Evolutionary conservation across 2,113 vertebrate species (phyloP).

Genomic region (Todiramphus saurophagus): DNA sequence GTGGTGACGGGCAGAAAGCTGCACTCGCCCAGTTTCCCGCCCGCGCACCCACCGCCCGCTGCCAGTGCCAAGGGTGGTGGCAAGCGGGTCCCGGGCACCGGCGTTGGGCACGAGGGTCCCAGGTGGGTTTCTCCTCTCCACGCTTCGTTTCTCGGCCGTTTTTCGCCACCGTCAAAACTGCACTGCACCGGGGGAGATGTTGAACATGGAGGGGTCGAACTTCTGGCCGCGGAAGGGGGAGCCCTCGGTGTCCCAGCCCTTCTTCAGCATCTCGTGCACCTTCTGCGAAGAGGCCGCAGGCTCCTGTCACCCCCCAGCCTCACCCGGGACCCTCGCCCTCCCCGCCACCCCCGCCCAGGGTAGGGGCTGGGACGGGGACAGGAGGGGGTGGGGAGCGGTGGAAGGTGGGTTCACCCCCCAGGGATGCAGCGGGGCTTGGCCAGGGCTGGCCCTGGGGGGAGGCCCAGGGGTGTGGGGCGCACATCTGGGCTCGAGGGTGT

Average conservation of each 20-base stretch:
- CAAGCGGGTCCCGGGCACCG: neutral
- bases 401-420: fast-evolving
- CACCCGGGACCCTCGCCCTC: neutral
- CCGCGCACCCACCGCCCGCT: neutral
- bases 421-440: fast-evolving
- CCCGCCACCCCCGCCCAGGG: neutral
- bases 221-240: constrained; percentile 93
- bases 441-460: neutral
- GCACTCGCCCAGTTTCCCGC: neutral
- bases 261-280: constrained; percentile 98
- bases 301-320: neutral
- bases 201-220: constrained; percentile 96
- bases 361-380: too few relatives aligned
- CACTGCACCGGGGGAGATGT: constrained; percentile 91
- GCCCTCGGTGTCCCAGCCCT: constrained; percentile 96
- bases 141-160: neutral
- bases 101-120: neutral
- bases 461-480: neutral
- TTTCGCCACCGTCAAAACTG: constrained; percentile 84
- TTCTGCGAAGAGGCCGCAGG: constrained; percentile 77
- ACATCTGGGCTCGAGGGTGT: neutral
- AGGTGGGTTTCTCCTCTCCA: neutral
- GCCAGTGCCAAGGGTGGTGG: neutral
- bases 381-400: fast-evolving
- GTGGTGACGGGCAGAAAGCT: neutral